Evolutionary conservation across 1,140 invertebrate species (phyloP).

Genomic region (Drosophila sulfurigaster): DNA sequence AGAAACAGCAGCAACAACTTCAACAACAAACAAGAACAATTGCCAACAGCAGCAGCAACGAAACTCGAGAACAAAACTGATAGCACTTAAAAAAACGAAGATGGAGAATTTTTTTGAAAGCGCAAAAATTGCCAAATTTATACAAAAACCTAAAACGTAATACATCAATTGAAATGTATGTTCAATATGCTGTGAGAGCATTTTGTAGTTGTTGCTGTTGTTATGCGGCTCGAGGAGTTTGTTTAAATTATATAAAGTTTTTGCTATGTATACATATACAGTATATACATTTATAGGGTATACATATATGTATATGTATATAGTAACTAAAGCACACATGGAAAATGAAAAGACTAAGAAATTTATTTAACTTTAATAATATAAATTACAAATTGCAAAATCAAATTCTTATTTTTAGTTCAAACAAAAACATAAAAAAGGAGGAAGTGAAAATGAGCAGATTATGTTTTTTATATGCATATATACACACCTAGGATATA

Average conservation of each 20-base stretch:
- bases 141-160: conserved; percentile 11
- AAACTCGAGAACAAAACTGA: conserved; percentile 51
- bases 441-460: conserved; percentile 36
- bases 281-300: conserved; percentile 60
- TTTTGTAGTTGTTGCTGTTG: conserved; percentile 38
- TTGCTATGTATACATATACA: conserved; percentile 71
- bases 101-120: background rate
- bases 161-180: conserved; percentile 50
- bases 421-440: conserved; percentile 32
- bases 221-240: conserved; percentile 33
- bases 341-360: conserved; percentile 84
- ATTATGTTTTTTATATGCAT: conserved; percentile 53
- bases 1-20: conserved; percentile 16
- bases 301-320: conserved; percentile 68
- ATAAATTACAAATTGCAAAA: conserved; percentile 48
- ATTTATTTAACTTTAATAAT: conserved; percentile 71
- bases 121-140: conserved; percentile 67
- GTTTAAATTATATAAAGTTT: conserved; percentile 75
- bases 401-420: conserved; percentile 72
- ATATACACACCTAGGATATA: conserved; percentile 35
- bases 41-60: conserved; percentile 39
- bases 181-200: conserved; percentile 28
- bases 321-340: conserved; percentile 82
- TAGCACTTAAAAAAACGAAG: conserved; percentile 31
- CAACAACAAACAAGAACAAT: conserved; percentile 33